Evolutionary conservation across 2,113 vertebrate genomes (phyloP).

Genomic region (Catharus minimus): DNA sequence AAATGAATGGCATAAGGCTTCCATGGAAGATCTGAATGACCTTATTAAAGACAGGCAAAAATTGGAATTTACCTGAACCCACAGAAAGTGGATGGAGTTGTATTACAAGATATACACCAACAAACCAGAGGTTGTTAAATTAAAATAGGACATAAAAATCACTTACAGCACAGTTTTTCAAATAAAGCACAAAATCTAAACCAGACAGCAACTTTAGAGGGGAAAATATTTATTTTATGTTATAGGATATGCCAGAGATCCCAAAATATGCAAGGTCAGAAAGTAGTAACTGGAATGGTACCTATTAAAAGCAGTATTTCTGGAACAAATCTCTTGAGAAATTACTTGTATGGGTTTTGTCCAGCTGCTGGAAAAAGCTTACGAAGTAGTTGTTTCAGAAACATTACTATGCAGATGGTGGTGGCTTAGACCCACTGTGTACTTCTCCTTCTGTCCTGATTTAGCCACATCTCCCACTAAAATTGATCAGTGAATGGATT

Average conservation of each 20-base stretch:
- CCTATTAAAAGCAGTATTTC: background rate
- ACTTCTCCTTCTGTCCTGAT: background rate
- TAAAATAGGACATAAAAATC: background rate
- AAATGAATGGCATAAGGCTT: background rate
- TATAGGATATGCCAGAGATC: constrained; percentile 29
- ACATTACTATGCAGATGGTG: background rate
- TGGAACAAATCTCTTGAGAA: background rate
- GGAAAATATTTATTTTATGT: constrained; percentile 41
- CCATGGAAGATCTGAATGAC: background rate
- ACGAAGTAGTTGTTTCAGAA: background rate
- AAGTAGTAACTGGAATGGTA: background rate
- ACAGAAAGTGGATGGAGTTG: background rate
- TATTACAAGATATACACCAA: constrained; percentile 4
- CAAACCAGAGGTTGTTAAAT: constrained; percentile 35
- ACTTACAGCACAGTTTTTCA: constrained; percentile 29
- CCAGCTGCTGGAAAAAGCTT: background rate
- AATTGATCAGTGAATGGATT: background rate
- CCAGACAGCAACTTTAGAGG: background rate
- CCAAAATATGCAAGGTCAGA: constrained; percentile 1
- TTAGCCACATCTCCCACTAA: background rate
- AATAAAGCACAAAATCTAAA: constrained; percentile 43
- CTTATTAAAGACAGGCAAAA: background rate
- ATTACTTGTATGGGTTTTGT: background rate
- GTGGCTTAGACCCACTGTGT: background rate
- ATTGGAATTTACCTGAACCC: constrained; percentile 9